These are phyloP conservation scores for Salticus scenicus DNA, from an alignment of 2,888 invertebrate genomes.

Conservation along the genomic window DNA sequence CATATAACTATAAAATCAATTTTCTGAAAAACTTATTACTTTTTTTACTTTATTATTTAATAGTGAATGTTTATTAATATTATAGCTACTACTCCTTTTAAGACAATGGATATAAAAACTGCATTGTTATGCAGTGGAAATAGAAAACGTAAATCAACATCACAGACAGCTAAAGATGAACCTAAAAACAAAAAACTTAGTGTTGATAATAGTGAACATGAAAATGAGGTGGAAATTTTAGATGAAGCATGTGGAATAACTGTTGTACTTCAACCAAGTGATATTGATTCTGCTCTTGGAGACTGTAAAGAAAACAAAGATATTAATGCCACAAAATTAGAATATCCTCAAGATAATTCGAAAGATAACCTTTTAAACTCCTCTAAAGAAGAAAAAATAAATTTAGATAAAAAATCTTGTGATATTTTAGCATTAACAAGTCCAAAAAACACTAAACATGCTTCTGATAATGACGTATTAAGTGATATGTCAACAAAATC, in stretches of 20 bases:
- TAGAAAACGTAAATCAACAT: slow-evolving; percentile 48
- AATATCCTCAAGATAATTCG: not conserved
- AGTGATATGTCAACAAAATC: not conserved
- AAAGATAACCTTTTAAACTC: not conserved
- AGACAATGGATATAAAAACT: slow-evolving; percentile 53
- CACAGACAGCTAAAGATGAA: not conserved
- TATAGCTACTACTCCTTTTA: slow-evolving; percentile 36
- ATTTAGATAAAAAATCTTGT: not conserved
- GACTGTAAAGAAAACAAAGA: slow-evolving; percentile 58
- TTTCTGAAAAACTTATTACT: too few species aligned
- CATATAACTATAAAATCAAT: too few species aligned
- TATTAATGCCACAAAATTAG: slow-evolving; percentile 21
- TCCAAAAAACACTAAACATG: not conserved
- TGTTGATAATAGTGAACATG: not conserved
- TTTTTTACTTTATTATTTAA: too few species aligned
- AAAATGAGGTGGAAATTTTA: slow-evolving; percentile 26
- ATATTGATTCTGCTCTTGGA: not conserved
- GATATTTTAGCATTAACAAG: not conserved
- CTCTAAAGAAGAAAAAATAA: not conserved
- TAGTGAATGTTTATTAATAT: not conserved
- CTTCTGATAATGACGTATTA: not conserved
- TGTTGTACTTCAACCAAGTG: not conserved
- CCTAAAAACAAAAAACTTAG: slow-evolving; percentile 31
- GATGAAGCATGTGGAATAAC: not conserved
- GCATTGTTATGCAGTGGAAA: slow-evolving; percentile 21